A percentile compares a stretch with the other conserved stretches of the same genome.
These are phyloP conservation scores for Micromussa lordhowensis DNA, from an alignment of 92 coral and sea anemone species.

Conservation along the genomic window DNA sequence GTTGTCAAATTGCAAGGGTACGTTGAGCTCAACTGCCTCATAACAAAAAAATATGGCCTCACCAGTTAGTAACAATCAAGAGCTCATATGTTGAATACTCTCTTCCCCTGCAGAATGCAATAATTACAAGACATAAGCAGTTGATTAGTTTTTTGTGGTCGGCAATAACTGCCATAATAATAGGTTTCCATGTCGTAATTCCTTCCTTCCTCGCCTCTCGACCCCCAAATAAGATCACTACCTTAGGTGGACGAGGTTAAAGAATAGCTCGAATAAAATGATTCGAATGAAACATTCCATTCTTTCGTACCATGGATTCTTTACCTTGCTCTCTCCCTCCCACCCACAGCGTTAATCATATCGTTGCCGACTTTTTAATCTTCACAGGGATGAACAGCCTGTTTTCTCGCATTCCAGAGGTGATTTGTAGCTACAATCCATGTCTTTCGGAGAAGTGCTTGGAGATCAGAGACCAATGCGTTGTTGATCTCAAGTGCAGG, in stretches of 20 bases:
- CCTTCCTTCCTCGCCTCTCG: neutral
- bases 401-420: conserved; percentile 54
- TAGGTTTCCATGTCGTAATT: neutral
- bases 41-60: neutral
- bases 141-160: no score
- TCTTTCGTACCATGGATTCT: neutral
- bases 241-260: no score
- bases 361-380: neutral
- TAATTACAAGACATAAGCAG: no score
- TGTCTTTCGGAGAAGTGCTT: conserved; percentile 74
- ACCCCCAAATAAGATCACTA: no score
- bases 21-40: neutral
- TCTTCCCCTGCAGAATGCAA: no score
- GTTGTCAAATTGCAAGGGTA: conserved; percentile 66
- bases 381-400: conserved; percentile 78
- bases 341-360: neutral
- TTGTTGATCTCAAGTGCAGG: conserved; percentile 81
- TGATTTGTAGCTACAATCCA: conserved; percentile 82
- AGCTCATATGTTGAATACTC: neutral
- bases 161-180: no score
- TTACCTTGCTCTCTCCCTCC: neutral
- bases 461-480: conserved; percentile 69
- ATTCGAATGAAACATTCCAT: no score
- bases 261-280: no score
- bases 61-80: neutral